Evolutionary conservation across 2,113 vertebrate species (phyloP).

Genomic region (Anguilla rostrata): DNA sequence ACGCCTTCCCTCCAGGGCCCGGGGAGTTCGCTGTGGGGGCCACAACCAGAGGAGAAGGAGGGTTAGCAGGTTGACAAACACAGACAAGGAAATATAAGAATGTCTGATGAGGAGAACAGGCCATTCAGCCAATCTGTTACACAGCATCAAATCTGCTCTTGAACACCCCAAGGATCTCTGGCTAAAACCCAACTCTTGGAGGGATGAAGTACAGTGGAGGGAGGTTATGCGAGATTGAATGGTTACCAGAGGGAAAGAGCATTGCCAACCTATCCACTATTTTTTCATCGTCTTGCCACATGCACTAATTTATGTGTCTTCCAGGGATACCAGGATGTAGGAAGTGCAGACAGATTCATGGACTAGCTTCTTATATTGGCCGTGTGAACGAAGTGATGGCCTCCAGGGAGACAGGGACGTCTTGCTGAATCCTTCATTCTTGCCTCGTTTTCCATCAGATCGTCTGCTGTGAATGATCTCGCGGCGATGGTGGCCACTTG

Average conservation of each 20-base stretch:
- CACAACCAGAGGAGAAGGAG: not conserved
- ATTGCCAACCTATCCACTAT: not conserved
- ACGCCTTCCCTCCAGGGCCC: conserved; percentile 83
- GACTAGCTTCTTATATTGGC: no score
- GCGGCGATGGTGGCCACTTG: no score
- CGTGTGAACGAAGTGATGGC: no score
- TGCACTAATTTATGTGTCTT: no score
- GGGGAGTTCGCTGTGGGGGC: conserved; percentile 84
- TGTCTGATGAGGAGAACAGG: not conserved
- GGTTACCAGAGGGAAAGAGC: not conserved
- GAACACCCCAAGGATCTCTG: not conserved
- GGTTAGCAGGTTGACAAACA: not conserved
- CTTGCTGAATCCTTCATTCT: no score
- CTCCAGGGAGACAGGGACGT: no score
- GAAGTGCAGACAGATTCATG: no score
- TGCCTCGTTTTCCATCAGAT: no score
- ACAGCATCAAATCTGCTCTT: not conserved
- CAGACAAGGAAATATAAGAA: not conserved
- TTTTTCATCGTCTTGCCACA: no score
- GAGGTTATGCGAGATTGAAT: not conserved
- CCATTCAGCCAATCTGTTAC: not conserved
- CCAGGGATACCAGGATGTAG: no score
- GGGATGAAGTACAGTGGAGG: no score
- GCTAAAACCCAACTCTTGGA: not conserved
- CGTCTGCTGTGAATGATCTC: no score